Conservation (phyloP, 2,113 vertebrate genomes). For the Cephalophus harveyi region DNA sequence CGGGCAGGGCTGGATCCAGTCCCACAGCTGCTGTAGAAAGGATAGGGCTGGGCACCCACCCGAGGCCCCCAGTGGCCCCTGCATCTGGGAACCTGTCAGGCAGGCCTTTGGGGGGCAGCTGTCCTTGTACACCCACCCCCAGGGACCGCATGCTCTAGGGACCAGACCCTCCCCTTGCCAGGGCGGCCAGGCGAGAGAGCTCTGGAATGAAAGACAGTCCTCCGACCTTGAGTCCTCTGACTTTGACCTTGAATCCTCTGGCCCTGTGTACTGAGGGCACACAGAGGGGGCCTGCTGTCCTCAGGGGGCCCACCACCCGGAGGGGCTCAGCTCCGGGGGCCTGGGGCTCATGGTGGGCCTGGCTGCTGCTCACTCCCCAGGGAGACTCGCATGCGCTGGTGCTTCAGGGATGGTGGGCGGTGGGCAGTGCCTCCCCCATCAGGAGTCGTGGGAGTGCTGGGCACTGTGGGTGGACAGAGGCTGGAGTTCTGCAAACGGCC, state of each 20-base stretch:
- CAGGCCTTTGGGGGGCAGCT: neutral
- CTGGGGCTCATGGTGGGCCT: neutral
- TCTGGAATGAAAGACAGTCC: neutral
- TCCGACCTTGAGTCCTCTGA: neutral
- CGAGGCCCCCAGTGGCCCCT: neutral
- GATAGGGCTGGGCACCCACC: neutral
- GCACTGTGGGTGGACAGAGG: neutral
- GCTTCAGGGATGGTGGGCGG: neutral
- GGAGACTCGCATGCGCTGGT: neutral
- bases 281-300: neutral
- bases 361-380: neutral
- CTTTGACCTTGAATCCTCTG: neutral
- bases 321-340: neutral
- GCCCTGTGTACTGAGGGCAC: neutral
- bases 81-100: neutral
- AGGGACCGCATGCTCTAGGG: accelerated
- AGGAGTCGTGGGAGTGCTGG: neutral
- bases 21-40: neutral
- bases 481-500: accelerated
- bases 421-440: neutral
- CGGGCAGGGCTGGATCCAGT: accelerated
- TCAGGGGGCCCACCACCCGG: neutral
- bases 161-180: neutral
- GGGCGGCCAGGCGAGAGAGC: neutral
- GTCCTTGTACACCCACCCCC: neutral